Evolutionary conservation across 1,140 invertebrate species (phyloP).

Genomic region (Trichonephila clavata): DNA sequence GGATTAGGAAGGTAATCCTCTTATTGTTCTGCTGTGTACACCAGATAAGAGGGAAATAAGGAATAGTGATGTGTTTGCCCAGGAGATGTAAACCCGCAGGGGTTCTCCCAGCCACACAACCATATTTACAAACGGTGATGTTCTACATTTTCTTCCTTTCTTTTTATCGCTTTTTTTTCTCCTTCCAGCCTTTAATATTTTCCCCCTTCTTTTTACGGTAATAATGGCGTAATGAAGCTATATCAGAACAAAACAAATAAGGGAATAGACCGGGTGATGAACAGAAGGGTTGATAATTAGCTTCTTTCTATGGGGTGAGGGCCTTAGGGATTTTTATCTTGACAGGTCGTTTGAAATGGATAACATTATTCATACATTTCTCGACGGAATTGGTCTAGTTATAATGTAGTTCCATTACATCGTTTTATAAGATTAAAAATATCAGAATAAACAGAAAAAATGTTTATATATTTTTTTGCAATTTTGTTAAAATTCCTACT

Average conservation of each 20-base stretch:
- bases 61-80: constrained; percentile 63
- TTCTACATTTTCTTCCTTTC: neutral
- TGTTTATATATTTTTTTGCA: no score
- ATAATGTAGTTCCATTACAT: neutral
- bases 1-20: constrained; percentile 64
- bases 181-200: neutral
- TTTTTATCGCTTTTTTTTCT: neutral
- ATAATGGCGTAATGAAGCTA: constrained; percentile 53
- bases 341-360: neutral
- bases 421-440: neutral
- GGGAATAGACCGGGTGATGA: neutral
- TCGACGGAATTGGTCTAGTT: neutral
- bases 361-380: neutral
- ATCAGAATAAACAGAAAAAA: neutral
- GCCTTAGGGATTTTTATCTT: neutral
- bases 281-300: neutral
- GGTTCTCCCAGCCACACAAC: neutral
- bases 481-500: no score
- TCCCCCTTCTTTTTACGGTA: constrained; percentile 29
- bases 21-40: constrained; percentile 74
- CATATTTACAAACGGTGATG: constrained; percentile 37
- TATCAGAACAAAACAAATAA: neutral
- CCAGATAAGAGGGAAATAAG: constrained; percentile 55
- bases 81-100: constrained; percentile 59
- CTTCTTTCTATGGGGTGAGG: neutral